These are phyloP conservation scores for Cnemophilus loriae DNA, from an alignment of 2,113 vertebrate genomes.

Conservation along the genomic window DNA sequence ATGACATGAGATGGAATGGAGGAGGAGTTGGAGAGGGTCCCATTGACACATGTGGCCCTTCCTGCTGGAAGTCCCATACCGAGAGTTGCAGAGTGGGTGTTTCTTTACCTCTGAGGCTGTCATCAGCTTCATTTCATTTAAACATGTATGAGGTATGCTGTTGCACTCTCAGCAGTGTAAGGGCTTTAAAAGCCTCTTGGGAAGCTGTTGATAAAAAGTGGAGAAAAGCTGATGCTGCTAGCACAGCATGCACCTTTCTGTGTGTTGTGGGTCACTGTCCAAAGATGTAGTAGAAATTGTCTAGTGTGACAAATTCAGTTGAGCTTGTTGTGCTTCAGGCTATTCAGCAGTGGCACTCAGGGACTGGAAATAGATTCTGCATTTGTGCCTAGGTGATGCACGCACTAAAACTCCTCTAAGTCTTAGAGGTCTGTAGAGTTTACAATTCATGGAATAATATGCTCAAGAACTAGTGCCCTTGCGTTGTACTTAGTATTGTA, in stretches of 20 bases:
- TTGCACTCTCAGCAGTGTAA: not conserved
- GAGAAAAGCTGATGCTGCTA: not conserved
- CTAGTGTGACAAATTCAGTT: not conserved
- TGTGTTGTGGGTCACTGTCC: not conserved
- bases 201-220: not conserved
- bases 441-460: not conserved
- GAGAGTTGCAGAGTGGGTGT: not conserved
- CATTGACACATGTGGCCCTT: not conserved
- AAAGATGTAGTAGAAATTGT: not conserved
- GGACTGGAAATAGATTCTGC: not conserved
- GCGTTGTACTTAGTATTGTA: not conserved
- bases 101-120: not conserved
- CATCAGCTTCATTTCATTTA: not conserved
- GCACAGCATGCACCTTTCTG: not conserved
- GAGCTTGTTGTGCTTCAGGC: not conserved
- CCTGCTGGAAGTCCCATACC: not conserved
- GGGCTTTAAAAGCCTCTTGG: not conserved
- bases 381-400: not conserved
- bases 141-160: not conserved
- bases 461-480: not conserved
- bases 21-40: not conserved
- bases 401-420: not conserved
- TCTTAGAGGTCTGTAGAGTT: not conserved
- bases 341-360: not conserved
- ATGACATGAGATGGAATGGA: not conserved